Base-by-base conservation (phyloP, 2,797 vertebrate species). In the Sebastiscus albofasciatus region DNA sequence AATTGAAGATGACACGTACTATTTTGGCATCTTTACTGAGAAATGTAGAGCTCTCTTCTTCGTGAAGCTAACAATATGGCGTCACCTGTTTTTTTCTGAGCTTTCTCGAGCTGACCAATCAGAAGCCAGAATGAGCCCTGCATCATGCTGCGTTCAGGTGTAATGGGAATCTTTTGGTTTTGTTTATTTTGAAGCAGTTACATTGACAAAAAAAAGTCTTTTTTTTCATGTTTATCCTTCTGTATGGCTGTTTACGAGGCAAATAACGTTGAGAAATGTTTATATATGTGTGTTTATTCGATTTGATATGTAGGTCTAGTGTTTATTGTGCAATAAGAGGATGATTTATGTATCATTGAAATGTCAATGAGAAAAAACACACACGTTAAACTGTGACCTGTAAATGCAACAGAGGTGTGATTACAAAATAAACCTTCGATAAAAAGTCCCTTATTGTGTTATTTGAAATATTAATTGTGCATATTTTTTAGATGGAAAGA, bases 11-110 rank as follows among this genome's bases (percentile, higher is more conserved):
- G 90, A 76, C 93, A 93, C 93, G 80, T 84, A 94, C 91, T 94
- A 92, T 90, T 86, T 89, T 12, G 79, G 65, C 93, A 94, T 94
- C 79, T 88, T 93, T 49, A 12, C 27, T 36, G 34, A 42, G 61
- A 77, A 79, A 79, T 61, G 34, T 22, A 8, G 36, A 39, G 39
- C 39, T 52, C 55, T 42, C 39, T 72, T 36, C 34, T 36, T 36
- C 36, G 36, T 7, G 36, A 46, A 68, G n/a, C 46, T 83, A 74
- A 79, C 86, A 94, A 95, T 94, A 95, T 95, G 94, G 94, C 94
- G 94, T 84, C 72, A 82, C 39, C 87, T 92, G 87, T 93, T 93
- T 93, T 93, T 93, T 91, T 92, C 87, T 73, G 42, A 81, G 55
- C 52, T 14, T 27, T 33, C 2, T 42, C 39, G 5, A 18, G 5